Evolutionary conservation across 1,140 invertebrate genomes (phyloP).

Genomic region (Conopomorpha cramerella): DNA sequence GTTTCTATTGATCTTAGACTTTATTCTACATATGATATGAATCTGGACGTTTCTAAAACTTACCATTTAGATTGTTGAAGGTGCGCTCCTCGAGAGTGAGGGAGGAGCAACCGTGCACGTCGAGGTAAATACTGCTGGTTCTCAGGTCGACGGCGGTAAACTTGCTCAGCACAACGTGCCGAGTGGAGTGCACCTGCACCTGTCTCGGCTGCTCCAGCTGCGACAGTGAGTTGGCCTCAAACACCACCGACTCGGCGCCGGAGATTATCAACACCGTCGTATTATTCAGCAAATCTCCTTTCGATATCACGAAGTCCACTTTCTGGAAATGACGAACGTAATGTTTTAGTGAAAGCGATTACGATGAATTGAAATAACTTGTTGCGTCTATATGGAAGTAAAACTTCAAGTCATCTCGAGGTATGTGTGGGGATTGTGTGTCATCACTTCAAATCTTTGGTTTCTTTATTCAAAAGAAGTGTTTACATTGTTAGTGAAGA

Average conservation of each 20-base stretch:
- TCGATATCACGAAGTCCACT: slow-evolving; percentile 22
- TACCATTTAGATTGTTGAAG: slow-evolving; percentile 38
- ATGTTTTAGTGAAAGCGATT: too few species aligned
- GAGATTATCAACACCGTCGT: slow-evolving; percentile 64
- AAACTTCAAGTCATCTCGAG: too few species aligned
- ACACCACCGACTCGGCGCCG: slow-evolving; percentile 61
- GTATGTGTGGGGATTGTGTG: too few species aligned
- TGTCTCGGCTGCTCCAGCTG: slow-evolving; percentile 22
- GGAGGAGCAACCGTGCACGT: slow-evolving; percentile 24
- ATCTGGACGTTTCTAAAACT: too few species aligned
- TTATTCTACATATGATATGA: too few species aligned
- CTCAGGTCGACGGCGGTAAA: slow-evolving; percentile 23
- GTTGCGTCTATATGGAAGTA: too few species aligned
- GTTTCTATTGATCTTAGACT: too few species aligned
- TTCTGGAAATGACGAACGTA: slow-evolving; percentile 28
- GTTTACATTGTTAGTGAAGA: too few species aligned
- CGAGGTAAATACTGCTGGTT: slow-evolving; percentile 26
- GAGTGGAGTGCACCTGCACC: slow-evolving; percentile 18
- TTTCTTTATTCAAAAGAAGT: too few species aligned
- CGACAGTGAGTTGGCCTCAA: slow-evolving; percentile 52
- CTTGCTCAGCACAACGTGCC: slow-evolving; percentile 19
- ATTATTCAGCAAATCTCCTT: slow-evolving; percentile 61
- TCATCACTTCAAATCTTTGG: too few species aligned
- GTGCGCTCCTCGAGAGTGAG: slow-evolving; percentile 27
- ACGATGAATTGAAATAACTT: too few species aligned